Conservation (phyloP, 2,113 vertebrate species). For the Oncorhynchus keta region DNA sequence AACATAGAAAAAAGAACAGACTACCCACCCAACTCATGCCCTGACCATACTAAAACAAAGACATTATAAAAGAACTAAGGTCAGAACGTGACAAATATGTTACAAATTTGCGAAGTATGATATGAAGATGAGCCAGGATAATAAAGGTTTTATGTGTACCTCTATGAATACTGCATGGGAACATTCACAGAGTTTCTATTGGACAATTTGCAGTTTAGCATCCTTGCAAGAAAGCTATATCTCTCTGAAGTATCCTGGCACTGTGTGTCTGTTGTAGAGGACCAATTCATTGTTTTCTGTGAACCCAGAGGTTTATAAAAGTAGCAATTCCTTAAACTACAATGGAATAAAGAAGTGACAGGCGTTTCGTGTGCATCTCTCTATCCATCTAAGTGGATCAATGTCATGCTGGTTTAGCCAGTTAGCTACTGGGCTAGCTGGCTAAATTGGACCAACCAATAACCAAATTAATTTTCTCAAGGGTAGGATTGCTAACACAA, state of each 20-base stretch:
- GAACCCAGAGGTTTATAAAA: constrained; percentile 26
- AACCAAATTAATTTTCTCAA: constrained; percentile 54
- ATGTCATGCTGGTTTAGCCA: constrained; percentile 27
- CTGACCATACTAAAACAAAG: too few relatives aligned
- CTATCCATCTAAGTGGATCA: constrained; percentile 27
- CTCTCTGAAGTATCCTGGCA: not conserved
- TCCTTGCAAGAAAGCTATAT: not conserved
- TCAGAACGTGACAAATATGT: too few relatives aligned
- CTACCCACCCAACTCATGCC: too few relatives aligned
- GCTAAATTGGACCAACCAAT: constrained; percentile 31
- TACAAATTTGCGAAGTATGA: too few relatives aligned
- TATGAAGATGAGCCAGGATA: constrained; percentile 9
- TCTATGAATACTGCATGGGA: constrained; percentile 12
- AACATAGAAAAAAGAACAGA: too few relatives aligned
- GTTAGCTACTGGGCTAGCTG: constrained; percentile 16
- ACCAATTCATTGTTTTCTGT: not conserved
- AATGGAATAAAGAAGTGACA: constrained; percentile 32
- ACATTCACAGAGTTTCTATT: not conserved
- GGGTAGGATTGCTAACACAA: constrained; percentile 33
- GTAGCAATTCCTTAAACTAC: constrained; percentile 46
- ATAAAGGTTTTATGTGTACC: not conserved
- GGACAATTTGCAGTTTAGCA: not conserved
- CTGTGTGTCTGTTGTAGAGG: not conserved
- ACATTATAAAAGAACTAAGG: too few relatives aligned
- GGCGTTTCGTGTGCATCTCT: not conserved